These are phyloP conservation scores for Nylanderia fulva DNA, from an alignment of 1,140 invertebrate species.

Conservation along the genomic window DNA sequence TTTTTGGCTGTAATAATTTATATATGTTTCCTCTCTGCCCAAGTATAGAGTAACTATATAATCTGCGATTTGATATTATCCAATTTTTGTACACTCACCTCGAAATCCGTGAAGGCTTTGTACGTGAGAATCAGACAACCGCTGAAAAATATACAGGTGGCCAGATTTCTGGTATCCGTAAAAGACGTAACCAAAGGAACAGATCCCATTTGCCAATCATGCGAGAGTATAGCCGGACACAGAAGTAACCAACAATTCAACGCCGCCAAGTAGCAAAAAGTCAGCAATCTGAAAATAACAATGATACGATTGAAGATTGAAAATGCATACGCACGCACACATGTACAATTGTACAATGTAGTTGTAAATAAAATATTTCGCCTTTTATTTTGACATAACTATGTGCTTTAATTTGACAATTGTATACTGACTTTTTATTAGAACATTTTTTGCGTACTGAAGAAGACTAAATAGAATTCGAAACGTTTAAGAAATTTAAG, in stretches of 20 bases:
- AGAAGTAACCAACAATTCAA: conserved; percentile 94
- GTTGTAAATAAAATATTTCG: not conserved
- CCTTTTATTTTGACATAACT: too few relatives aligned
- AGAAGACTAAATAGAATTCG: too few relatives aligned
- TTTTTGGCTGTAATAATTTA: not conserved
- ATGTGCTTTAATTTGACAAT: too few relatives aligned
- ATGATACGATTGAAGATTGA: conserved; percentile 5
- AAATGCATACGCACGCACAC: not conserved
- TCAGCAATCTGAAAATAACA: conserved; percentile 88
- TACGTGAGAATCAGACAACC: conserved; percentile 87
- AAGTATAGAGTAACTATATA: not conserved
- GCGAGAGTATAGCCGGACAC: conserved; percentile 91
- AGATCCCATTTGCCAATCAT: conserved; percentile 96
- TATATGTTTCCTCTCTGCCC: not conserved
- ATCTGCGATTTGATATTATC: not conserved
- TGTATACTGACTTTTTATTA: too few relatives aligned
- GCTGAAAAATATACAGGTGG: conserved; percentile 89
- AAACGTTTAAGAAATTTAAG: too few relatives aligned
- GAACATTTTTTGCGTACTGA: too few relatives aligned
- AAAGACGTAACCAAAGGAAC: conserved; percentile 91
- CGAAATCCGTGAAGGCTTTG: conserved; percentile 88
- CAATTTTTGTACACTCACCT: conserved; percentile 85
- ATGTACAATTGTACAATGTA: not conserved
- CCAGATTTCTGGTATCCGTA: conserved; percentile 90
- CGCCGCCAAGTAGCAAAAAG: conserved; percentile 93